Percentiles rank a stretch among this genome's conserved stretches.
Conservation (phyloP, 2,888 invertebrate species). For the Xylota sylvarum region DNA sequence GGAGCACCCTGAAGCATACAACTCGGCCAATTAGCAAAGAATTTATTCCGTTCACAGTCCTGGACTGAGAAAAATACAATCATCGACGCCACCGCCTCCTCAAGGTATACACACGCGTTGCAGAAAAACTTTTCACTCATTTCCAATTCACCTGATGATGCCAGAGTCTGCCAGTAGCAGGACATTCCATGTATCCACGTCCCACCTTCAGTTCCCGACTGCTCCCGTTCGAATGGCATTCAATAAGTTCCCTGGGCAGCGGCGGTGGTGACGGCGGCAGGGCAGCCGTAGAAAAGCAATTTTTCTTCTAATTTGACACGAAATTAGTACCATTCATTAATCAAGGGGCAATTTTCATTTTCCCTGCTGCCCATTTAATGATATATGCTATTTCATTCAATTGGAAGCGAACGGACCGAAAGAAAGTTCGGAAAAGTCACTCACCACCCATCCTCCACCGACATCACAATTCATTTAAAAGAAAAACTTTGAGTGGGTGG, state of each 20-base stretch:
- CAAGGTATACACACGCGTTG: conserved; percentile 34
- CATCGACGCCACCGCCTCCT: conserved; percentile 38
- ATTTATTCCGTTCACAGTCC: conserved; percentile 69
- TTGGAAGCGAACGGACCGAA: conserved; percentile 44
- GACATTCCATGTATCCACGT: conserved; percentile 29
- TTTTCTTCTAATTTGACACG: conserved; percentile 77
- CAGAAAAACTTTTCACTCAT: conserved; percentile 70
- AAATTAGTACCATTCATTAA: conserved; percentile 77
- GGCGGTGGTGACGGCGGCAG: not conserved
- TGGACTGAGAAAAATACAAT: conserved; percentile 60
- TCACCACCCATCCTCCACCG: not conserved
- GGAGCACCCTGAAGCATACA: conserved; percentile 63
- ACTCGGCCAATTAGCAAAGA: conserved; percentile 75
- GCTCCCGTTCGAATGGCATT: conserved; percentile 63
- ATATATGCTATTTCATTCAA: conserved; percentile 75
- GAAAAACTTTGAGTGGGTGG: conserved; percentile 59
- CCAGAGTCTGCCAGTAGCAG: conserved; percentile 45
- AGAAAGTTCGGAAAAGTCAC: conserved; percentile 67
- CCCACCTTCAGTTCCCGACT: too few relatives aligned
- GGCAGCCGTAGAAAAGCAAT: conserved; percentile 59
- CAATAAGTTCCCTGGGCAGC: conserved; percentile 61
- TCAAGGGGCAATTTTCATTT: conserved; percentile 73
- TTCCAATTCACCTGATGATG: conserved; percentile 76
- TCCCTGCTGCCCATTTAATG: conserved; percentile 73
- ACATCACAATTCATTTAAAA: conserved; percentile 64